A percentile compares a stretch with the other conserved stretches of the same genome.
Conservation (phyloP, 2,797 vertebrate genomes). For the Pygocentrus nattereri region DNA sequence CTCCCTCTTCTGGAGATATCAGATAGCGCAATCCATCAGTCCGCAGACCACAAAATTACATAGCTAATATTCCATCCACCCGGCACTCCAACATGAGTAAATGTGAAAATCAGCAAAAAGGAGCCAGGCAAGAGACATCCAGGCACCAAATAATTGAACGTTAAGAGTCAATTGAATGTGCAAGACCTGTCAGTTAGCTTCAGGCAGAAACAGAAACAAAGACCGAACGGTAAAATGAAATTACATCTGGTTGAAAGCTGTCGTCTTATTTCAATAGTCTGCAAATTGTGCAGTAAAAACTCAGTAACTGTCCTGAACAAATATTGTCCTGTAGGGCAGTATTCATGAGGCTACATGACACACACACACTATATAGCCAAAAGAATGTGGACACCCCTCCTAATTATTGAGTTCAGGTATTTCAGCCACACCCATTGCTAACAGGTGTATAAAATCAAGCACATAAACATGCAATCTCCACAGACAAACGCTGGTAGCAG, state of each 20-base stretch:
- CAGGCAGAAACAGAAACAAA: slow-evolving; percentile 57
- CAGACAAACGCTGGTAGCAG: too few relatives aligned
- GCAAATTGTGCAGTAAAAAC: slow-evolving; percentile 25
- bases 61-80: slow-evolving; percentile 72
- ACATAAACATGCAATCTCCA: too few relatives aligned
- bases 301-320: too few relatives aligned
- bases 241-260: slow-evolving; percentile 71
- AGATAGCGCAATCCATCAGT: slow-evolving; percentile 66
- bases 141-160: slow-evolving; percentile 83
- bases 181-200: slow-evolving; percentile 68
- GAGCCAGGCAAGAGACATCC: slow-evolving; percentile 74
- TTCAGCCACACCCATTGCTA: too few relatives aligned
- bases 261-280: slow-evolving; percentile 62
- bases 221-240: slow-evolving; percentile 56
- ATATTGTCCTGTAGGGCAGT: too few relatives aligned
- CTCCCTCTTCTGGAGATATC: slow-evolving; percentile 68
- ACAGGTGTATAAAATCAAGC: too few relatives aligned
- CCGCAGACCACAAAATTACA: slow-evolving; percentile 82
- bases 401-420: too few relatives aligned
- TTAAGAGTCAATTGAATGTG: slow-evolving; percentile 76
- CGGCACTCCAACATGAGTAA: slow-evolving; percentile 67
- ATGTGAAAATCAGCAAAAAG: slow-evolving; percentile 72
- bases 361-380: too few relatives aligned
- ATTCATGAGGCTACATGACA: too few relatives aligned
- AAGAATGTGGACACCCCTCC: too few relatives aligned